phyloP scores from a whole-genome alignment of 2,888 invertebrate species.

The Caenorhabditis zanzibari region DNA sequence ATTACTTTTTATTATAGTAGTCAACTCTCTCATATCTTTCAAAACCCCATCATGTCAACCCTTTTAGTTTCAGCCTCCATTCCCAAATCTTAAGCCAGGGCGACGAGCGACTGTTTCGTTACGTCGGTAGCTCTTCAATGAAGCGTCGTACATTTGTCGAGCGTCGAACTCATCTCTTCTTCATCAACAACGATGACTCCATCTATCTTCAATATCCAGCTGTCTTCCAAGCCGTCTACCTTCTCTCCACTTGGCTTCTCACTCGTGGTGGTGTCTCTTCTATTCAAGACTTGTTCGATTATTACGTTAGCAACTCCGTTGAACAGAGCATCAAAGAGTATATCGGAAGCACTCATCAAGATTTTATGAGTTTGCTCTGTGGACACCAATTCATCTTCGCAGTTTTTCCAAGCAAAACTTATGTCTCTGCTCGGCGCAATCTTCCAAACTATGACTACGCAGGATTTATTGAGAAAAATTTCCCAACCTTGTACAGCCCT shows the following conservation, averaged over 20 bases:
- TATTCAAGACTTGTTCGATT: conserved; percentile 81
- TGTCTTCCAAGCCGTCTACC: conserved; percentile 77
- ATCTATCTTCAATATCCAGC: conserved; percentile 77
- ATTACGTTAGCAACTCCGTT: conserved; percentile 75
- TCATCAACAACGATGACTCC: conserved; percentile 76
- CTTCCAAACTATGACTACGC: conserved; percentile 82
- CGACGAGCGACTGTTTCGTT: conserved; percentile 81
- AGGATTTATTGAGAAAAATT: conserved; percentile 75
- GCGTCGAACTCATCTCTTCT: conserved; percentile 82
- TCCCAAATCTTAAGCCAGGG: conserved; percentile 82
- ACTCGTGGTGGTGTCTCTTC: conserved; percentile 80
- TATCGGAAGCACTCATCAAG: conserved; percentile 73
- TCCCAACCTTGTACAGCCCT: conserved; percentile 18
- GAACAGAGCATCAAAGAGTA: conserved; percentile 77
- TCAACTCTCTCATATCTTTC: too few relatives aligned
- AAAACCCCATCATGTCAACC: background rate
- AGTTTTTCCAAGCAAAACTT: conserved; percentile 82
- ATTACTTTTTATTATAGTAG: too few relatives aligned
- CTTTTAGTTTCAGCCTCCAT: conserved; percentile 74
- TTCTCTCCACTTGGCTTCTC: conserved; percentile 77
- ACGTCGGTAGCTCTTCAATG: conserved; percentile 81
- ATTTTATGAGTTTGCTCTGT: conserved; percentile 78
- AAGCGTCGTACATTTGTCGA: conserved; percentile 83
- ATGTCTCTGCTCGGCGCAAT: conserved; percentile 81
- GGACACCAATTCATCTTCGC: conserved; percentile 82